A percentile compares a stretch with the other conserved stretches of the same genome.
phyloP scores from a whole-genome alignment of 2,888 invertebrate species.

The Ennomos quercinarius region DNA sequence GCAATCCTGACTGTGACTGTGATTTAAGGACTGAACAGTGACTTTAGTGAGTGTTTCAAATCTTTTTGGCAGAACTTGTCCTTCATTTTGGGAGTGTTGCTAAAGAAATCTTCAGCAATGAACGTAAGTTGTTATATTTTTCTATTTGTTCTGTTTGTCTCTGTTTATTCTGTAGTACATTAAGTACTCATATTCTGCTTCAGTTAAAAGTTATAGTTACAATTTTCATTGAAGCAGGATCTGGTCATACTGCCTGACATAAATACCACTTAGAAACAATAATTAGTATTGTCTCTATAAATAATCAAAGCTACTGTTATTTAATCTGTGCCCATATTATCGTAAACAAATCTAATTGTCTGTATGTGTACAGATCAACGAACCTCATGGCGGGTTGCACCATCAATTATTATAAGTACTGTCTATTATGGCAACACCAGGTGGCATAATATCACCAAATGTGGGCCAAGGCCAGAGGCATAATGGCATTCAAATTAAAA shows the following conservation, averaged over 20 bases:
- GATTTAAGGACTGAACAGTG: background rate
- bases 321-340: background rate
- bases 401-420: conserved; percentile 39
- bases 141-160: background rate
- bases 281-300: background rate
- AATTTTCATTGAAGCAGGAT: too few relatives aligned
- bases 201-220: too few relatives aligned
- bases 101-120: conserved; percentile 66
- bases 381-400: conserved; percentile 41
- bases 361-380: conserved; percentile 24
- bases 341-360: conserved; percentile 8
- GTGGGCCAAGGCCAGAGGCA: conserved; percentile 41
- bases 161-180: too few relatives aligned
- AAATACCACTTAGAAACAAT: too few relatives aligned
- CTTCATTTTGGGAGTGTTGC: conserved; percentile 31
- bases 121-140: conserved; percentile 59
- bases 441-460: conserved; percentile 37
- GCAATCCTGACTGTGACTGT: background rate
- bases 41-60: conserved; percentile 19
- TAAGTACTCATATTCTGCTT: too few relatives aligned
- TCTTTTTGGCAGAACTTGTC: conserved; percentile 5
- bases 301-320: background rate
- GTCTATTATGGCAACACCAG: conserved; percentile 36
- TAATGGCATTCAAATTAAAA: conserved; percentile 37
- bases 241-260: too few relatives aligned